Evolutionary conservation across 2,797 vertebrate genomes (phyloP).

Genomic region (Acrossocheilus wenchowensis): DNA sequence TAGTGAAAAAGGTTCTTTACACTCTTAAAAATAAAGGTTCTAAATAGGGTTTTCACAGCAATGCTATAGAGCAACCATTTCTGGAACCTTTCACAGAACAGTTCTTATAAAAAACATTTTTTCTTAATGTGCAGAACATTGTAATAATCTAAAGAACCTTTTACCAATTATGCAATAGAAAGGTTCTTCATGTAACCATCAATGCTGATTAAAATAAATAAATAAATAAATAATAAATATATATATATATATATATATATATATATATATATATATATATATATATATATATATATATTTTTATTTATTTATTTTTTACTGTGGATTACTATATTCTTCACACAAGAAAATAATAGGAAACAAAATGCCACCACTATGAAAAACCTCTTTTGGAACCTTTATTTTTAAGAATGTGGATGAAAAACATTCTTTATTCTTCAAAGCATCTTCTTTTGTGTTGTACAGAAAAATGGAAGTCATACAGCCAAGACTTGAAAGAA

Average conservation of each 20-base stretch:
- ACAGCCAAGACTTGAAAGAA: background rate
- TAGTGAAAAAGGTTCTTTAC: too few relatives aligned
- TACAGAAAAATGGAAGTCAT: background rate
- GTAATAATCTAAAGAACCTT: background rate
- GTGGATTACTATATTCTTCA: background rate
- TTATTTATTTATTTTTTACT: too few relatives aligned
- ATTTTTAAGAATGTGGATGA: background rate
- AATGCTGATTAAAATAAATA: background rate
- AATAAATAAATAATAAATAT: too few relatives aligned
- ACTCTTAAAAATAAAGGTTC: too few relatives aligned
- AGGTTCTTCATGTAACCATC: background rate
- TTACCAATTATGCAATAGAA: background rate
- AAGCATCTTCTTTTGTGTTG: background rate
- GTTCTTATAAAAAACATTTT: background rate
- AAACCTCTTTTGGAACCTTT: background rate
- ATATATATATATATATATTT: too few relatives aligned
- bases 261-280: too few relatives aligned
- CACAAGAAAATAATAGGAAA: background rate
- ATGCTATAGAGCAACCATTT: background rate
- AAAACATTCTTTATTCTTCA: background rate
- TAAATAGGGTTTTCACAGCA: too few relatives aligned
- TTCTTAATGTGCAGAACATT: background rate
- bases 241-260: too few relatives aligned
- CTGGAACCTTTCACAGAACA: background rate
- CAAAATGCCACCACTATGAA: too few relatives aligned